Evolutionary conservation across 2,797 vertebrate genomes (phyloP).

Genomic region (Brachyrhaphis roseni): DNA sequence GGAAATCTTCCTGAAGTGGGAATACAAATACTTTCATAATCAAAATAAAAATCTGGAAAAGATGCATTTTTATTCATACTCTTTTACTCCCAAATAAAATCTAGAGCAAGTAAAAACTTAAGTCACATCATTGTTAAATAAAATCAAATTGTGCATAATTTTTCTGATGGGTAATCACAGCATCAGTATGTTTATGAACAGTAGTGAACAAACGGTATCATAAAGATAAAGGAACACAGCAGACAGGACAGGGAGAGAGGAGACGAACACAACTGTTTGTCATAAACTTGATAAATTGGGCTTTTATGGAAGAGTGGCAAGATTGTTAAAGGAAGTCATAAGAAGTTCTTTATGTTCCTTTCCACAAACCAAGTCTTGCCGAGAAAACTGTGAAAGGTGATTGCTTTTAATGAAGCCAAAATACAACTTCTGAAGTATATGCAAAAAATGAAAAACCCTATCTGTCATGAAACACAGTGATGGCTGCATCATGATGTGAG

Average conservation of each 20-base stretch:
- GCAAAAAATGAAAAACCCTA: background rate
- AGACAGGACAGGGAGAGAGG: background rate
- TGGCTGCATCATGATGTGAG: background rate
- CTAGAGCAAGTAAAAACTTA: background rate
- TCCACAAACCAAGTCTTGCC: background rate
- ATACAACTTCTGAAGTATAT: background rate
- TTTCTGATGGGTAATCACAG: too few relatives aligned
- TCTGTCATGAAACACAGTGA: background rate
- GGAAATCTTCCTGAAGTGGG: background rate
- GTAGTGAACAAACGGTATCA: background rate
- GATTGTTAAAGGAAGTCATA: background rate
- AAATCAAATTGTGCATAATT: background rate
- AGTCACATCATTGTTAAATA: background rate
- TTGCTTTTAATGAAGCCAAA: background rate
- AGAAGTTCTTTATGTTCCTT: background rate
- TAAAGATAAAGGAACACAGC: background rate
- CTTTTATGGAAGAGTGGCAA: background rate
- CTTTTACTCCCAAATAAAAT: background rate
- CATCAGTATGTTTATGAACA: background rate
- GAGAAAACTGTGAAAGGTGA: background rate
- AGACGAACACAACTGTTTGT: background rate
- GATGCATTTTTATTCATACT: background rate
- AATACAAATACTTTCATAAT: background rate
- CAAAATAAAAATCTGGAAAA: background rate
- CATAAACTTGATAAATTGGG: background rate